Evolutionary conservation across 2,113 vertebrate genomes (phyloP).

Genomic region (Grammomys dolichurus): DNA sequence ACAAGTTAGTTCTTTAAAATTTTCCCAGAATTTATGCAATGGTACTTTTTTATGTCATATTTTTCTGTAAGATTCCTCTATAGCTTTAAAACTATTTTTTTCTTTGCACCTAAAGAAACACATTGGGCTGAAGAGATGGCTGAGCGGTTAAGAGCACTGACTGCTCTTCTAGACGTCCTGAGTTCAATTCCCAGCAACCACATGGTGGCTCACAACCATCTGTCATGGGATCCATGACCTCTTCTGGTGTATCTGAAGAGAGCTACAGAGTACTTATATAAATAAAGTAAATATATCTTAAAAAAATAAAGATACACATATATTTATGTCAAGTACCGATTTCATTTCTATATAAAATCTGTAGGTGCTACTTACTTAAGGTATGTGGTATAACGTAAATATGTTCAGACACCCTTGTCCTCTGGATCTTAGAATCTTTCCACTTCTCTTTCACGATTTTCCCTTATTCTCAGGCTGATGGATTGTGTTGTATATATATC

Average conservation of each 20-base stretch:
- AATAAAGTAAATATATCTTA: too few species aligned
- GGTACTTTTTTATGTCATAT: background rate
- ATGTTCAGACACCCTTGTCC: background rate
- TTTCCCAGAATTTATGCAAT: background rate
- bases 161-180: too few species aligned
- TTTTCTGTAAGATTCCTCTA: background rate
- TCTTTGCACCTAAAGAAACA: background rate
- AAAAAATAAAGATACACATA: background rate
- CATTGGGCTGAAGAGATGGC: too few species aligned
- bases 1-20: background rate
- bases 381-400: background rate
- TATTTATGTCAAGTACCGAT: background rate
- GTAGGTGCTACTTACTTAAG: background rate
- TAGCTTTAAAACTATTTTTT: background rate
- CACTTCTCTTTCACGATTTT: background rate
- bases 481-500: background rate
- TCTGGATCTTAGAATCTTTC: background rate
- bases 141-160: too few species aligned
- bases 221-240: too few species aligned
- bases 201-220: too few species aligned
- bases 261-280: too few species aligned
- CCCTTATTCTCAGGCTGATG: too few species aligned
- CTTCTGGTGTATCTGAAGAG: too few species aligned
- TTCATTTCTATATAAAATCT: background rate
- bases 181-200: too few species aligned